Evolutionary conservation across 1,140 invertebrate species (phyloP), one percentile per base, ranked within the genome.

Genomic region (Anadara kagoshimensis): DNA sequence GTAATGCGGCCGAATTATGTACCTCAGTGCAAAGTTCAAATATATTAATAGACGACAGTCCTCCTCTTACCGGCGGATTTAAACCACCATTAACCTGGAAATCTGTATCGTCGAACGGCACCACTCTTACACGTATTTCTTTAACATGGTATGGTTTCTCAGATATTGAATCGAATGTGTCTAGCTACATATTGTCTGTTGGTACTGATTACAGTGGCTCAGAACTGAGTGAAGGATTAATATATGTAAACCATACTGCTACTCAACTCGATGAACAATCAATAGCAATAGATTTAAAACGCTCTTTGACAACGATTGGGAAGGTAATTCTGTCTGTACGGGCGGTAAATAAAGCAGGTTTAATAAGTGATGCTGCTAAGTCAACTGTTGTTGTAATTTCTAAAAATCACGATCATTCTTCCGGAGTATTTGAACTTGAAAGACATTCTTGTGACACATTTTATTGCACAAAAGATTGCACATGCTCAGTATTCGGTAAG

Each of bases 1-100:
- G 83, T 62, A 84, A 84, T 53, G 70, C 68, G 20, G 83, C 81
- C 4, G 74, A 58, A 22, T 68, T 83, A 12, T 84, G 83, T 69
- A 44, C 70, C 7, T 59, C 66, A 26, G 54, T 58, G 29, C n/a
- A 54, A 11, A 72, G 66, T 44, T 58, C 69, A 16, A 26, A 41
- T 20, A 16, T 81, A 14, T 20, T 76, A 14, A 67, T 83, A 16
- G 83, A 84, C 59, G 70, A 64, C 26, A 78, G 78, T 0, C 73
- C 78, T 20, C 83, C 83, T n/a, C 71, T 75, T 26, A 45, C 73
- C 16, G 82, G 82, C 16, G 72, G 73, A 12, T 77, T 84, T 43
- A 76, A 63, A 22, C 62, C 63, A 2, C 69, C 71, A 14, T 53
- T 80, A 49, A 59, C 12, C 5, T 84, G 75, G 75, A 24, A 68